phyloP scores from a whole-genome alignment of 2,113 vertebrate species.

The Nansenia antarctica region DNA sequence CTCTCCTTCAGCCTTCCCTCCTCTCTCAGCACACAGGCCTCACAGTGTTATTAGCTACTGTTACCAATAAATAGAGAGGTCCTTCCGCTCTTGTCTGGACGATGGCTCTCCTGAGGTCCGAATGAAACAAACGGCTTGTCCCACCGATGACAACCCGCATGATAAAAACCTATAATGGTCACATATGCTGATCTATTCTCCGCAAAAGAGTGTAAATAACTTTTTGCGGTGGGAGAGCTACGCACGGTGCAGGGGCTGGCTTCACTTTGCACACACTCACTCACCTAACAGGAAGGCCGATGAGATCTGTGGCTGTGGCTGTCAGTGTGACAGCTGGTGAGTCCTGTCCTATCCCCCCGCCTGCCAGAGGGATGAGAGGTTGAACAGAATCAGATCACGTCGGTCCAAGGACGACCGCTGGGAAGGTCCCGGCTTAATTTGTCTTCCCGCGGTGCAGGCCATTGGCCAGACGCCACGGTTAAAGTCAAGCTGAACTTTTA shows the following conservation, averaged over 20 bases:
- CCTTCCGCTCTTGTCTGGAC: conserved; percentile 54
- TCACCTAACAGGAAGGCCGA: conserved; percentile 13
- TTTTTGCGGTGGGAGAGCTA: conserved; percentile 29
- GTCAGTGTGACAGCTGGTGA: conserved; percentile 23
- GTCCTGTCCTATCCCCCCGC: conserved; percentile 37
- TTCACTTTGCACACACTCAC: conserved; percentile 19
- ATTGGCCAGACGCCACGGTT: conserved; percentile 59
- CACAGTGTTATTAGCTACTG: conserved; percentile 66
- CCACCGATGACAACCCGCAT: conserved; percentile 45
- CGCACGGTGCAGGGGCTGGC: conserved; percentile 18
- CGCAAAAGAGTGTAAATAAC: conserved; percentile 30
- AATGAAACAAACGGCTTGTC: conserved; percentile 50
- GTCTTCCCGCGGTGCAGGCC: conserved; percentile 50
- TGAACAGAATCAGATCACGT: conserved; percentile 53
- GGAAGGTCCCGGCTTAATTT: conserved; percentile 64
- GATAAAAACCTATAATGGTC: conserved; percentile 41
- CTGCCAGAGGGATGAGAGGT: conserved; percentile 55
- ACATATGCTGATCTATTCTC: conserved; percentile 17
- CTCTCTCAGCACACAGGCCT: conserved; percentile 41
- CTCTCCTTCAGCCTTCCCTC: conserved; percentile 50
- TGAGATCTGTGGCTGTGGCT: background rate
- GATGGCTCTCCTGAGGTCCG: conserved; percentile 41
- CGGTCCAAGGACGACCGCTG: conserved; percentile 60
- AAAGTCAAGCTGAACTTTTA: conserved; percentile 48
- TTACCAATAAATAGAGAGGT: conserved; percentile 70